Evolutionary conservation across 1,140 invertebrate species (phyloP).

Genomic region (Drosophila eugracilis): DNA sequence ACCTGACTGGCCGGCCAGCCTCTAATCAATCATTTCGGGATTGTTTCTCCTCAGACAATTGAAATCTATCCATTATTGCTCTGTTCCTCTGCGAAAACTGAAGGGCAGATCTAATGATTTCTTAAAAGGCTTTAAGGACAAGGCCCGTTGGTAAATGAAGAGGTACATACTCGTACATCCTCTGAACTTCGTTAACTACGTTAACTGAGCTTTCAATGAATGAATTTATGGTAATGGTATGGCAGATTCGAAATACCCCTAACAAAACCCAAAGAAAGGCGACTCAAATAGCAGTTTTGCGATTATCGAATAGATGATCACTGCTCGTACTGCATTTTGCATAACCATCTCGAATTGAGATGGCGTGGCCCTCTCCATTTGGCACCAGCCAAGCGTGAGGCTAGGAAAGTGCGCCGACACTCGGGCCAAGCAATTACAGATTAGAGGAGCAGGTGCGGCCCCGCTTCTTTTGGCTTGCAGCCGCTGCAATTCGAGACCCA

Average conservation of each 20-base stretch:
- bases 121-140: conserved; percentile 6
- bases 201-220: background rate
- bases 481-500: conserved; percentile 64
- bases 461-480: conserved; percentile 50
- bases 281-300: too few species aligned
- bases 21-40: conserved; percentile 69
- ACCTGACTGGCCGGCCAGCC: conserved; percentile 43
- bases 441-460: conserved; percentile 49
- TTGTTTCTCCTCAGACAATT: conserved; percentile 34
- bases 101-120: conserved; percentile 28
- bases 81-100: conserved; percentile 5
- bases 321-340: too few species aligned
- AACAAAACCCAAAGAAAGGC: too few species aligned
- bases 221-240: background rate
- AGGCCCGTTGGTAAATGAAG: too few species aligned
- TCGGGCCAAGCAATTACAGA: conserved; percentile 9
- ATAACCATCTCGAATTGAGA: conserved; percentile 1
- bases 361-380: conserved; percentile 32
- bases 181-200: background rate
- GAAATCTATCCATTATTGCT: conserved; percentile 16
- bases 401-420: background rate
- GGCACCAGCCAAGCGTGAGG: conserved; percentile 39
- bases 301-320: too few species aligned
- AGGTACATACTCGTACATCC: too few species aligned
- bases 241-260: too few species aligned